A percentile compares a stretch with the other conserved stretches of the same genome.
These are phyloP conservation scores for Trissoscelio sp. DNA, from an alignment of 2,888 invertebrate genomes.

Conservation along the genomic window DNA sequence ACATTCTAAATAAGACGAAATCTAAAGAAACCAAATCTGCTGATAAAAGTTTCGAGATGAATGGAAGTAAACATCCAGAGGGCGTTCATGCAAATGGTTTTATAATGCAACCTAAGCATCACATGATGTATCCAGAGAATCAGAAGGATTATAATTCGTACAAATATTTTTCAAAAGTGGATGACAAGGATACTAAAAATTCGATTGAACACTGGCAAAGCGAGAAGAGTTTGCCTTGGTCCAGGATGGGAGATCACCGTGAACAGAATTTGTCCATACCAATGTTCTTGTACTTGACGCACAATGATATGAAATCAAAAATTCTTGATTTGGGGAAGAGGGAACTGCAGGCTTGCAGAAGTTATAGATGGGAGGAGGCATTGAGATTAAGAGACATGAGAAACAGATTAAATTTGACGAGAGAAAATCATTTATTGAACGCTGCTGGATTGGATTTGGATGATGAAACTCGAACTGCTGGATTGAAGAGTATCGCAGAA, in stretches of 20 bases:
- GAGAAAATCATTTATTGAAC: constrained; percentile 77
- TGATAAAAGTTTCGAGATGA: neutral
- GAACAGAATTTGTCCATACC: constrained; percentile 74
- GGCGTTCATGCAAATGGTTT: neutral
- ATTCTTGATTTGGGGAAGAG: constrained; percentile 77
- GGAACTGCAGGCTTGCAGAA: constrained; percentile 76
- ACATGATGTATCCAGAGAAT: constrained; percentile 6
- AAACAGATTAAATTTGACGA: constrained; percentile 77
- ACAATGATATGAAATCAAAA: constrained; percentile 76
- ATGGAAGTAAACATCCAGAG: neutral
- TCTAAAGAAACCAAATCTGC: neutral
- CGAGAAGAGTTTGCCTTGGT: constrained; percentile 74
- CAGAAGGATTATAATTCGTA: constrained; percentile 50
- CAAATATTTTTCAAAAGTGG: constrained; percentile 64
- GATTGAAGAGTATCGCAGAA: constrained; percentile 73
- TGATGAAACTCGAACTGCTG: constrained; percentile 72
- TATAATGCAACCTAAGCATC: neutral
- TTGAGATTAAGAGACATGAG: constrained; percentile 80
- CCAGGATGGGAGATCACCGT: constrained; percentile 71
- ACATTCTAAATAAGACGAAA: neutral
- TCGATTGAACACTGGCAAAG: constrained; percentile 70
- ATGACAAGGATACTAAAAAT: constrained; percentile 59
- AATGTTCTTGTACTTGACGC: constrained; percentile 77
- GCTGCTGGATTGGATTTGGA: constrained; percentile 74
- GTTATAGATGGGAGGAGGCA: constrained; percentile 79